These are phyloP conservation scores for Drosophila kanapiae DNA, from an alignment of 1,140 invertebrate genomes.

Conservation along the genomic window DNA sequence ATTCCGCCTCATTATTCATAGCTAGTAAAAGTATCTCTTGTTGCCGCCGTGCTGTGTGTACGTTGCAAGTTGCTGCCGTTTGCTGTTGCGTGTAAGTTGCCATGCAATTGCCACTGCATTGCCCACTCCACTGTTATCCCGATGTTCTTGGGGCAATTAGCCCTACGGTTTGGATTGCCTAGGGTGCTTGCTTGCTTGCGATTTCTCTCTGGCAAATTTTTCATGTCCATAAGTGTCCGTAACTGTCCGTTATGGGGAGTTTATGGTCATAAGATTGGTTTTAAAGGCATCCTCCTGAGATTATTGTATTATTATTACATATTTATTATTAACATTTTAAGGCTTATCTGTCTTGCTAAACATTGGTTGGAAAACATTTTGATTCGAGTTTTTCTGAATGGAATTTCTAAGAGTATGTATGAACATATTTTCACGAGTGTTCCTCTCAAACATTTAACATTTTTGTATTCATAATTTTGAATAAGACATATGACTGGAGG, in stretches of 20 bases:
- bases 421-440: background rate
- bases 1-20: constrained; percentile 70
- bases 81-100: constrained; percentile 62
- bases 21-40: constrained; percentile 58
- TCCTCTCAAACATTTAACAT: background rate
- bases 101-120: constrained; percentile 55
- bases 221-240: background rate
- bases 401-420: background rate
- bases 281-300: too few relatives aligned
- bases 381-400: too few relatives aligned
- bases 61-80: constrained; percentile 5
- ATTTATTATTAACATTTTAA: too few relatives aligned
- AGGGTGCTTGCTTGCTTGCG: too few relatives aligned
- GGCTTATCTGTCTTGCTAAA: too few relatives aligned
- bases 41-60: constrained; percentile 4
- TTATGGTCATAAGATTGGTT: background rate
- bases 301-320: too few relatives aligned
- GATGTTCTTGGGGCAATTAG: constrained; percentile 32
- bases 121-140: constrained; percentile 11
- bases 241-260: background rate
- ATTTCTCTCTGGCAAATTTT: background rate
- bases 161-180: background rate
- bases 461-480: background rate
- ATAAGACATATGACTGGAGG: background rate
- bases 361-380: too few relatives aligned